Percentiles rank a stretch among this genome's conserved stretches.
phyloP scores from a whole-genome alignment of 2,888 invertebrate species.

The Andrena chrysosceles region DNA sequence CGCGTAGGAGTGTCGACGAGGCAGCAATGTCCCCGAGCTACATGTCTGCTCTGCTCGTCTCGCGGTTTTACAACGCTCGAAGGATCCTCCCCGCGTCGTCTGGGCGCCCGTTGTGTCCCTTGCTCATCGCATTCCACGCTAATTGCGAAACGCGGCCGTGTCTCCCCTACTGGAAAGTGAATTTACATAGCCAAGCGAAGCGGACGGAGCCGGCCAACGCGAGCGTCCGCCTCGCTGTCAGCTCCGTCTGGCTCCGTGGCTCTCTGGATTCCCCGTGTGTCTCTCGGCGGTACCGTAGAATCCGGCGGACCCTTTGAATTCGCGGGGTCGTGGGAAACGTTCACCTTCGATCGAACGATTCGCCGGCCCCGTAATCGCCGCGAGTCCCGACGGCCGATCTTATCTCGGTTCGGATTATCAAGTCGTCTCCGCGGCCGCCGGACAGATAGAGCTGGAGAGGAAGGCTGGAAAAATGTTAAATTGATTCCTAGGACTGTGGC shows the following conservation, averaged over 20 bases:
- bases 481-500: slow-evolving; percentile 55
- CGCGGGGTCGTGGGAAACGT: slow-evolving; percentile 62
- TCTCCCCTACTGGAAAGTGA: slow-evolving; percentile 55
- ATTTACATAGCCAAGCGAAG: slow-evolving; percentile 58
- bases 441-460: neutral
- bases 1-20: slow-evolving; percentile 52
- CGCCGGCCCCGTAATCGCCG: slow-evolving; percentile 44
- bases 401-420: slow-evolving; percentile 59
- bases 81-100: slow-evolving; percentile 18
- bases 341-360: slow-evolving; percentile 49
- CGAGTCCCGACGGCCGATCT: slow-evolving; percentile 41
- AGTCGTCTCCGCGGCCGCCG: slow-evolving; percentile 46
- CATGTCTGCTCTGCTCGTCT: slow-evolving; percentile 17
- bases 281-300: slow-evolving; percentile 1
- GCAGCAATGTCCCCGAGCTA: slow-evolving; percentile 25
- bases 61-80: slow-evolving; percentile 54
- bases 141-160: slow-evolving; percentile 74
- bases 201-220: no score
- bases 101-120: slow-evolving; percentile 8
- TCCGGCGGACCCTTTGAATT: slow-evolving; percentile 29
- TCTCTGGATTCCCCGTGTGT: slow-evolving; percentile 6
- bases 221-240: neutral
- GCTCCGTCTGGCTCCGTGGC: slow-evolving; percentile 2
- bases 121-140: slow-evolving; percentile 73
- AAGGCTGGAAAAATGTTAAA: slow-evolving; percentile 41